Percentiles rank a stretch among this genome's conserved stretches.
Conservation (phyloP, 2,113 vertebrate species). For the Periophthalmodon schlosseri region DNA sequence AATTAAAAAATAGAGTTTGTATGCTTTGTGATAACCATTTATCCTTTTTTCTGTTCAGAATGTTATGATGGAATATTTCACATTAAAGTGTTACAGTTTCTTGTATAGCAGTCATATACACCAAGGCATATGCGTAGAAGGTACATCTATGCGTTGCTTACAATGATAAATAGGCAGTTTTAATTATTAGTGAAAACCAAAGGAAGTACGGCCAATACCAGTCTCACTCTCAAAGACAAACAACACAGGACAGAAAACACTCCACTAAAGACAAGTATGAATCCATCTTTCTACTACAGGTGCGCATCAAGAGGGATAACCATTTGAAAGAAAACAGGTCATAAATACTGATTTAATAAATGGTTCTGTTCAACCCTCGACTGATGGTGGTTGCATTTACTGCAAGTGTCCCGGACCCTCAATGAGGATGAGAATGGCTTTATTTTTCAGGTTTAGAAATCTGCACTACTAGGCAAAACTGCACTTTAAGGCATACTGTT, state of each 20-base stretch:
- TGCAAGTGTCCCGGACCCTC: constrained; percentile 24
- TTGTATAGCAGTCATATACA: constrained; percentile 60
- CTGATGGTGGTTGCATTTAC: constrained; percentile 24
- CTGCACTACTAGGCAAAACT: constrained; percentile 30
- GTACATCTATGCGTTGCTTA: constrained; percentile 61
- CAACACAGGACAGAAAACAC: constrained; percentile 23
- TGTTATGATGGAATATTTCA: constrained; percentile 74
- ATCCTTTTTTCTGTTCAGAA: constrained; percentile 45
- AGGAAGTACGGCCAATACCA: constrained; percentile 43
- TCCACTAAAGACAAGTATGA: constrained; percentile 38
- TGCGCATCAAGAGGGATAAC: constrained; percentile 15
- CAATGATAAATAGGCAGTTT: constrained; percentile 49
- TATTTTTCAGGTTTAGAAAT: not conserved
- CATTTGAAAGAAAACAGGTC: constrained; percentile 40
- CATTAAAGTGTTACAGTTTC: constrained; percentile 70
- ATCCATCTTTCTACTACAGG: constrained; percentile 34
- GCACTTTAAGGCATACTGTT: constrained; percentile 48
- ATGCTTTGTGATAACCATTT: constrained; percentile 69
- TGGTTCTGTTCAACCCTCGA: constrained; percentile 30
- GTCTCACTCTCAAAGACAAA: constrained; percentile 1
- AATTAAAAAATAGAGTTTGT: constrained; percentile 83
- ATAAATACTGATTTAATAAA: constrained; percentile 44
- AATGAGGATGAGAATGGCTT: constrained; percentile 35
- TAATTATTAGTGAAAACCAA: constrained; percentile 36
- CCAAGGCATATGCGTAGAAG: constrained; percentile 59